A percentile compares a stretch with the other conserved stretches of the same genome.
These are phyloP conservation scores for Thecophora atra DNA, from an alignment of 2,888 invertebrate genomes.

Conservation along the genomic window DNA sequence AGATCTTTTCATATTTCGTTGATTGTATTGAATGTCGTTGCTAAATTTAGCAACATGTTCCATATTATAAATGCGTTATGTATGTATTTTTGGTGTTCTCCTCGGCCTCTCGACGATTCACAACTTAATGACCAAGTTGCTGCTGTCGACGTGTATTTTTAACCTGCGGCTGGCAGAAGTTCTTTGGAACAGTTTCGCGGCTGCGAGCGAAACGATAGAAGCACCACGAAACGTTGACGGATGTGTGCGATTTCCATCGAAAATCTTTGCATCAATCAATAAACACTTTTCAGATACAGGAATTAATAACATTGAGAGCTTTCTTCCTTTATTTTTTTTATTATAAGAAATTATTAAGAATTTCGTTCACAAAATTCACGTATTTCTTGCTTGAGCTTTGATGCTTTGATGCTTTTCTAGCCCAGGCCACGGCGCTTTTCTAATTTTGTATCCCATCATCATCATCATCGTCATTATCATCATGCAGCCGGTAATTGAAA, in stretches of 20 bases:
- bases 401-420: constrained; percentile 39
- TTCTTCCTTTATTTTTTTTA: background rate
- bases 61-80: constrained; percentile 35
- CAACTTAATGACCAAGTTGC: no score
- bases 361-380: background rate
- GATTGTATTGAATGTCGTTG: constrained; percentile 45
- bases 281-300: no score
- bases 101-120: background rate
- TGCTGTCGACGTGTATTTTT: constrained; percentile 7
- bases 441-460: constrained; percentile 56
- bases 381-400: constrained; percentile 10
- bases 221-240: background rate
- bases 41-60: constrained; percentile 44
- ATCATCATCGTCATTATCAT: background rate
- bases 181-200: constrained; percentile 18
- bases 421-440: constrained; percentile 58
- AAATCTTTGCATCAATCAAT: no score
- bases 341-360: background rate
- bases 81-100: background rate
- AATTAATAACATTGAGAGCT: background rate
- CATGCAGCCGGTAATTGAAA: no score
- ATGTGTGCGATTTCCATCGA: no score
- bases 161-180: constrained; percentile 20
- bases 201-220: background rate
- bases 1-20: constrained; percentile 14